phyloP scores from a whole-genome alignment of 2,888 invertebrate genomes.

The Hypselothyrea guttata region DNA sequence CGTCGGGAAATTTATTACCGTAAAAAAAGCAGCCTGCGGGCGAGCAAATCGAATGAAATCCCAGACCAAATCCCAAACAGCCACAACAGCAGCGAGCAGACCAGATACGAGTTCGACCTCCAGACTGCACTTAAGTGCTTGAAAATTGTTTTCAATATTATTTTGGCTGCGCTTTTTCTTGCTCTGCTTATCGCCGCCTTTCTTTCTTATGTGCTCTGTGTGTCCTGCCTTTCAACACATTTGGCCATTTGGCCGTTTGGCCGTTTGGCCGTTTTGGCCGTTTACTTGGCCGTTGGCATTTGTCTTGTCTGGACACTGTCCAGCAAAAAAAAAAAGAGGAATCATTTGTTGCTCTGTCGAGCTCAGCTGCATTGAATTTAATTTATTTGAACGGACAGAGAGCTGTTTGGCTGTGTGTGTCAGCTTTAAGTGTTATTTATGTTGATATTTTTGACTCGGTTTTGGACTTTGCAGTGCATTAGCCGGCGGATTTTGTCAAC shows the following conservation, averaged over 20 bases:
- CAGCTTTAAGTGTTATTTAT: slow-evolving; percentile 73
- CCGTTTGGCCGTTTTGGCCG: slow-evolving; percentile 25
- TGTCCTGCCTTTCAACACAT: slow-evolving; percentile 71
- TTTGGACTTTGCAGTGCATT: slow-evolving; percentile 61
- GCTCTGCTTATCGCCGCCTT: not conserved
- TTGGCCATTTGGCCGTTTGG: slow-evolving; percentile 65
- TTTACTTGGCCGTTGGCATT: slow-evolving; percentile 70
- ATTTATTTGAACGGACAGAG: slow-evolving; percentile 66
- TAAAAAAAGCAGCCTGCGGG: slow-evolving; percentile 66
- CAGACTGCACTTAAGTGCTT: slow-evolving; percentile 78
- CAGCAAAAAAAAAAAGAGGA: slow-evolving; percentile 71
- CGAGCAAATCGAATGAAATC: slow-evolving; percentile 39
- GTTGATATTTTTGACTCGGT: slow-evolving; percentile 76
- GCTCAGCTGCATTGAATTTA: slow-evolving; percentile 73
- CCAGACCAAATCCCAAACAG: slow-evolving; percentile 19
- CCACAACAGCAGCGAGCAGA: slow-evolving; percentile 4
- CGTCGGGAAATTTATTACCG: slow-evolving; percentile 75
- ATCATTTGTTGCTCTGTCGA: slow-evolving; percentile 79
- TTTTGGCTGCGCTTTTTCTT: slow-evolving; percentile 60
- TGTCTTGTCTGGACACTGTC: slow-evolving; percentile 74
- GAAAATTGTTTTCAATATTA: slow-evolving; percentile 79
- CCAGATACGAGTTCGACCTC: slow-evolving; percentile 50
- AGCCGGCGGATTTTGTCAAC: slow-evolving; percentile 57
- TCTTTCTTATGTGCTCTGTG: slow-evolving; percentile 34
- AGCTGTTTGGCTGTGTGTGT: slow-evolving; percentile 29